Percentiles rank a stretch among this genome's conserved stretches.
These are phyloP conservation scores for Hirundichthys speculiger DNA, from an alignment of 2,113 vertebrate genomes.

Conservation along the genomic window DNA sequence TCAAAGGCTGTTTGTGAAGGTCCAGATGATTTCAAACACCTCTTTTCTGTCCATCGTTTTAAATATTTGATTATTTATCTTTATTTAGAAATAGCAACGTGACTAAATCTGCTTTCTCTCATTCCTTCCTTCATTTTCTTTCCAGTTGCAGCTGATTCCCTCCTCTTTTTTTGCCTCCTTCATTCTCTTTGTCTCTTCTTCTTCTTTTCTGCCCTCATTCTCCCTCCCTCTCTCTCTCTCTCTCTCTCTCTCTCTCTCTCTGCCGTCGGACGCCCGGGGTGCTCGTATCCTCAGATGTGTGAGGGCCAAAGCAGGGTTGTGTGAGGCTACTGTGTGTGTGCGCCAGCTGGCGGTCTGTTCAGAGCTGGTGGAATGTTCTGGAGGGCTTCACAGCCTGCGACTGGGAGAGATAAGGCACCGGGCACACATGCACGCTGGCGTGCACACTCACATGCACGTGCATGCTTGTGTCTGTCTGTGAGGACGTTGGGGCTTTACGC, in stretches of 20 bases:
- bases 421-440: conserved; percentile 41
- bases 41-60: conserved; percentile 3
- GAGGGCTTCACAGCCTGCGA: conserved; percentile 63
- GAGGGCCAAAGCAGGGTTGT: conserved; percentile 64
- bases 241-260: conserved; percentile 14
- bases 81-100: not conserved
- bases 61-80: not conserved
- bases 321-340: conserved; percentile 47
- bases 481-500: not conserved
- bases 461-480: conserved; percentile 1
- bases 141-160: not conserved
- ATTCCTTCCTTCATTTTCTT: not conserved
- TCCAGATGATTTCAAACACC: conserved; percentile 4
- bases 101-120: not conserved
- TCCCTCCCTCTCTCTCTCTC: conserved; percentile 15
- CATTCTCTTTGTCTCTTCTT: conserved; percentile 2
- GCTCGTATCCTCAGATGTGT: conserved; percentile 62
- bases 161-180: conserved; percentile 2
- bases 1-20: conserved; percentile 37
- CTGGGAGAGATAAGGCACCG: conserved; percentile 66
- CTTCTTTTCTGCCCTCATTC: conserved; percentile 44
- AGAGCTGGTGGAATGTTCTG: conserved; percentile 73
- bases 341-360: conserved; percentile 67
- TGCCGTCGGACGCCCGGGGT: conserved; percentile 52
- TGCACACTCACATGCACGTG: conserved; percentile 8